Evolutionary conservation across 2,888 invertebrate genomes (phyloP).

Genomic region (Tipula lateralis): DNA sequence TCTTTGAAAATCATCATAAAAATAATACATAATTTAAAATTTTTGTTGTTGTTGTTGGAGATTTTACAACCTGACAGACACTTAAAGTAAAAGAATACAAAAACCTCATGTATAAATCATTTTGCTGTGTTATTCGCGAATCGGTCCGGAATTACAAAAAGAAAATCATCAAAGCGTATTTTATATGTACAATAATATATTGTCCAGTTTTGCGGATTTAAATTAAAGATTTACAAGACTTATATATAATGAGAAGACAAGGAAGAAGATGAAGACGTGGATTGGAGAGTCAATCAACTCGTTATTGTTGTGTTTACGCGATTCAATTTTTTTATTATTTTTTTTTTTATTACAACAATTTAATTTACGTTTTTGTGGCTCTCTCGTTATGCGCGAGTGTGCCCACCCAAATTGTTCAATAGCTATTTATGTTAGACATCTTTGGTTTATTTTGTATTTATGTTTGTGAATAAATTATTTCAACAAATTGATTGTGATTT

Average conservation of each 20-base stretch:
- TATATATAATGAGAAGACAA: too few species aligned
- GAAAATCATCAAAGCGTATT: background rate
- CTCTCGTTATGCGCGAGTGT: background rate
- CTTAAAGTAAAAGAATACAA: background rate
- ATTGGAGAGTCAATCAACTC: conserved; percentile 24
- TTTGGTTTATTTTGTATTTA: background rate
- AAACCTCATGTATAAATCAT: conserved; percentile 4
- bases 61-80: background rate
- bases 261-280: background rate
- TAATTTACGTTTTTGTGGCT: conserved; percentile 16
- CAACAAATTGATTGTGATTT: conserved; percentile 24
- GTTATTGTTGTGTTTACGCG: conserved; percentile 15
- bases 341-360: background rate
- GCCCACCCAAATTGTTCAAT: conserved; percentile 19
- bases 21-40: background rate
- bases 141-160: background rate
- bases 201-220: background rate
- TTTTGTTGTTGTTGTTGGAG: background rate
- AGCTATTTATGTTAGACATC: background rate
- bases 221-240: background rate
- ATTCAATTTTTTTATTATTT: background rate
- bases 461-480: background rate
- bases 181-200: background rate
- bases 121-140: background rate
- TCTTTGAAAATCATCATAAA: background rate